Evolutionary conservation across 2,113 vertebrate species (phyloP), one percentile per base, ranked within the genome.

Genomic region (Neodon shergylaensis): DNA sequence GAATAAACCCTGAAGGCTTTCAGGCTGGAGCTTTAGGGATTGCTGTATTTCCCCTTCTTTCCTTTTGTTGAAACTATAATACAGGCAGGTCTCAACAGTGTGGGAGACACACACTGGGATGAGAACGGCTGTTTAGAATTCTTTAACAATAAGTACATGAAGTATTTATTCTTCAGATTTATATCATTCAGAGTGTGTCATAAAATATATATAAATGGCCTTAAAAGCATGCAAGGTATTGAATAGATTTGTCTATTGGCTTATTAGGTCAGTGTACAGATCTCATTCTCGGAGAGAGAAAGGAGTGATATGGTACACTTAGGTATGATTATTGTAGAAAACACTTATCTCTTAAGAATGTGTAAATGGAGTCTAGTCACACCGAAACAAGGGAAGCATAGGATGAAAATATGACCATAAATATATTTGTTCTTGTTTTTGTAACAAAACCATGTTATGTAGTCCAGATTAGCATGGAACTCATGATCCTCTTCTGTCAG

Each of bases 21-120:
- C 66, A 96, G 85, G 92, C 89, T 85, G 97, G 54, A 84, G 22
- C 24, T 96, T 92, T 95, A 83, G 70, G 74, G 90, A 97, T 92
- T 92, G 22, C 81, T 92, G 58, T 95, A 96, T 94, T 97, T 95
- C 24, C 42, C 26, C 92, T 98, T 82, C 94, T 92, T 95, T 97
- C 85, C 82, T 94, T 94, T n/a, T 96, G 63, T 96, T 94, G 95
- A 91, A 83, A 81, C 39, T 36, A 33, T 44, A 93, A 93, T 95
- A 84, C 90, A 94, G 73, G 81, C 66, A 94, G 54, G 54, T 94
- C 86, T 72, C 70, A 83, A 79, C 54, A 93, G 89, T 82, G 54
- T 12, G 8, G 58, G 58, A 82, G 95, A 76, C n/a, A 87, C 83
- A 96, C 47, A 36, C 63, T 44, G n/a, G 82, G 86, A 81, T 93